Percentiles rank a stretch among this genome's conserved stretches.
phyloP scores from a whole-genome alignment of 1,140 invertebrate species.

The Venustaconcha ellipsiformis region DNA sequence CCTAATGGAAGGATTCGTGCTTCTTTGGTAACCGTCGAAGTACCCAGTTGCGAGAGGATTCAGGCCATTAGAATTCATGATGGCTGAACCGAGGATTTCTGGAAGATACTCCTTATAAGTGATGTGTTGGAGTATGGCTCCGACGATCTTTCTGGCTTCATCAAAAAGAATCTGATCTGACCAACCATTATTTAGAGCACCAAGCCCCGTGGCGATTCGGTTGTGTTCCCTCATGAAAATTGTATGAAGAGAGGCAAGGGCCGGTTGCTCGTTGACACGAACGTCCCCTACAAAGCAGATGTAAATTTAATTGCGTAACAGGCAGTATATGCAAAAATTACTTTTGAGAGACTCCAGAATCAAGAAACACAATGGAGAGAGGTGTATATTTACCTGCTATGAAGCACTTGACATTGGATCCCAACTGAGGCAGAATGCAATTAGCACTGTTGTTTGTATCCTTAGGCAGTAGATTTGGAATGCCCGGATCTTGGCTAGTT shows the following conservation, averaged over 20 bases:
- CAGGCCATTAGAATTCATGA: slow-evolving; percentile 22
- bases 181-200: slow-evolving; percentile 89
- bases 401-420: too few relatives aligned
- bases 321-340: too few relatives aligned
- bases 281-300: slow-evolving; percentile 74
- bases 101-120: slow-evolving; percentile 72
- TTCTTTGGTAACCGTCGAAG: slow-evolving; percentile 76
- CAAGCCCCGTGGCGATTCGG: slow-evolving; percentile 82
- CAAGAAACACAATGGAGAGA: too few relatives aligned
- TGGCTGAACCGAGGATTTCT: slow-evolving; percentile 20
- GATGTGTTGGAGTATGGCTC: slow-evolving; percentile 85
- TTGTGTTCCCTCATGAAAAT: slow-evolving; percentile 98
- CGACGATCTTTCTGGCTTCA: slow-evolving; percentile 83
- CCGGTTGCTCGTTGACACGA: slow-evolving; percentile 86
- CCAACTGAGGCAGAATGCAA: too few relatives aligned
- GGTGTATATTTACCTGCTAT: too few relatives aligned
- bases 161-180: slow-evolving; percentile 88
- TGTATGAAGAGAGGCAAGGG: slow-evolving; percentile 96
- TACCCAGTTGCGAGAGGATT: slow-evolving; percentile 1
- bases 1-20: slow-evolving; percentile 85
- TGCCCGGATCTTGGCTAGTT: too few relatives aligned
- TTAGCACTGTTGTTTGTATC: too few relatives aligned
- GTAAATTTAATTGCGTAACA: too few relatives aligned
- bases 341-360: too few relatives aligned
- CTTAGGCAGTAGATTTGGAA: too few relatives aligned